Evolutionary conservation across 2,888 invertebrate species (phyloP), one percentile per base, ranked within the genome.

Genomic region (Melanostoma scalare): DNA sequence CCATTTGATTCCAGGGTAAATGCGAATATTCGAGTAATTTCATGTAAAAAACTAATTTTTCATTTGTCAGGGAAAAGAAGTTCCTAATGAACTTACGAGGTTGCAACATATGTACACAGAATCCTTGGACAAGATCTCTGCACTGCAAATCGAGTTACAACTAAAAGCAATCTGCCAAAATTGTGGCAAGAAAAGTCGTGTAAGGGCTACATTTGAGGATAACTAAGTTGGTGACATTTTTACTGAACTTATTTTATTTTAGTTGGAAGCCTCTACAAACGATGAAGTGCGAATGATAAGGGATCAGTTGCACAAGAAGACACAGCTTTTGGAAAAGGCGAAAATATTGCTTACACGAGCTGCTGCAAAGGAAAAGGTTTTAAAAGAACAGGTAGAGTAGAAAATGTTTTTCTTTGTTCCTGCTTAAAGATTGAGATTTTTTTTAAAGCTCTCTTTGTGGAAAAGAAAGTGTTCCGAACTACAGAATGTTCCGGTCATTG

Each of bases 301-400:
- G 86, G 92, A 92, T 20, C 94, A 94, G 87, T 88, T 95, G 8
- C 87, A 90, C 35, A 93, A 94, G 58, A 95, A 95, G 88, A 92
- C 93, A 0, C 92, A 93, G 81, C 89, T 95, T 33, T 87, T 95
- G 80, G 93, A 93, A 85, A 94, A 93, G 89, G 94, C 94, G 0
- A 95, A 95, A 89, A 92, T 93, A 8, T 89, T 95, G 60, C 87
- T 95, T 61, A 93, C 94, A 48, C 92, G 93, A 65, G 94, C 94
- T 4, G 94, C 94, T 0, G 91, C 92, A 6, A 94, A 94, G 87
- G 95, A 95, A 87, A 94, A 94, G 87, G 90, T 92, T 9, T 90
- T 95, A 46, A 91, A 94, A 36, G 93, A 94, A 86, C 93, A 94
- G 89, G 93, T 93, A 87, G 88, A 20, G 50, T 46, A 3, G 0